Conservation (phyloP, 2,113 vertebrate genomes). For the Hippocampus guttulatus region DNA sequence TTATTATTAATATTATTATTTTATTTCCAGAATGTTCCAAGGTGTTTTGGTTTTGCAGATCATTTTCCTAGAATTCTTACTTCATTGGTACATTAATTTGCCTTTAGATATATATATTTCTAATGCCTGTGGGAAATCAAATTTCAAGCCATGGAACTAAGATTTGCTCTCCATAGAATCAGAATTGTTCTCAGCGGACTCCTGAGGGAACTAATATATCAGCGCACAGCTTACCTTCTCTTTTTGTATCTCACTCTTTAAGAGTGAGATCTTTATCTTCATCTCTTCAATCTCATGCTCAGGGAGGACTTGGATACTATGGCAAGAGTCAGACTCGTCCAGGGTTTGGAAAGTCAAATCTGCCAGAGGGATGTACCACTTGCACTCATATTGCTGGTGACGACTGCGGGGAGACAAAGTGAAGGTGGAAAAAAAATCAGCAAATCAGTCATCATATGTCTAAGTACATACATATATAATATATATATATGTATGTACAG, state of each 20-base stretch:
- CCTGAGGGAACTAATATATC: too few relatives aligned
- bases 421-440: neutral
- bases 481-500: neutral
- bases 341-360: constrained; percentile 89
- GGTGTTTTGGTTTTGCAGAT: too few relatives aligned
- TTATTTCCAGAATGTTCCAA: too few relatives aligned
- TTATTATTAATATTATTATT: too few relatives aligned
- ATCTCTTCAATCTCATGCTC: constrained; percentile 97
- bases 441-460: neutral
- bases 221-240: constrained; percentile 77
- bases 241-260: constrained; percentile 96
- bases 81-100: too few relatives aligned
- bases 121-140: too few relatives aligned
- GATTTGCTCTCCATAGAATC: too few relatives aligned
- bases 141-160: too few relatives aligned
- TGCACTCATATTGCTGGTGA: constrained; percentile 97
- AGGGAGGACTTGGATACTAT: constrained; percentile 85
- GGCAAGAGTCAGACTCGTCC: constrained; percentile 87
- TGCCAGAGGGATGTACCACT: constrained; percentile 96
- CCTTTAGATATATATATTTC: too few relatives aligned
- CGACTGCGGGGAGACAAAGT: constrained; percentile 69
- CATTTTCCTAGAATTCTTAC: too few relatives aligned
- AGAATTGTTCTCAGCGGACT: too few relatives aligned
- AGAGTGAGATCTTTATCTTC: constrained; percentile 94
- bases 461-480: neutral